Base-by-base conservation (phyloP, 1,140 invertebrate species). In the Drosophila takahashii region DNA sequence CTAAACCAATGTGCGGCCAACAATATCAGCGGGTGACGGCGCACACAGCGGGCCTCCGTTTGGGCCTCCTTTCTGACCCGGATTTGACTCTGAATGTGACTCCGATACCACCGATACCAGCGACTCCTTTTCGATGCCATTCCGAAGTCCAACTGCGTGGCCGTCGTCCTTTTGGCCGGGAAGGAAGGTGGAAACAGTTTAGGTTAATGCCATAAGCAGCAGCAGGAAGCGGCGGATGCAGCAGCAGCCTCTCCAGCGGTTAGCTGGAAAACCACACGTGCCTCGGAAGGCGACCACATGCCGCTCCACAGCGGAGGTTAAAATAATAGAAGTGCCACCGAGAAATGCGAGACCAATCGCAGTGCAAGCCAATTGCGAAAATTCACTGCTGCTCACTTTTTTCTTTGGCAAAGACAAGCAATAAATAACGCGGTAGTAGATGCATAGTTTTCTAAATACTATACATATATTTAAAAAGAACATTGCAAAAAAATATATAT, bases 241-340 rank as follows among this genome's bases (percentile, higher is more conserved):
- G 32, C 45, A 54, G 32, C 54, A 54, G 61, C 67, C 26, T 18
- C 26, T 39, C 42, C 64, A 66, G 81, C 69, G 70, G 71, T 90
- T 91, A 91, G 57, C 84, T 81, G 89, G 89, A 91, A 91, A 91
- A 91, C 89, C 89, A 91, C 89, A 91, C 89, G 89, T 91, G 89
- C 89, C 89, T 83, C 79, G 56, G 75, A 67, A 77, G 73, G 39
- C 60, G 84, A 90, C 84, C 84, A 84, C 84, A 90, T 90, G 85
- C 73, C 58, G 85, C 52, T 65, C 70, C 53, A 54, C 62, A 70
- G 32, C 42, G 58, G 64, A 67, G 60, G 64, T 67, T 60, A 67
- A 27, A 66, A 67, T 67, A 67, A 67, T 67, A 67, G 64, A 67
- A 67, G 45, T 67, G 64, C 64, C 64, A 67, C 64, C 60, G 64